phyloP scores from a whole-genome alignment of 2,113 vertebrate species.

The Lepus europaeus region DNA sequence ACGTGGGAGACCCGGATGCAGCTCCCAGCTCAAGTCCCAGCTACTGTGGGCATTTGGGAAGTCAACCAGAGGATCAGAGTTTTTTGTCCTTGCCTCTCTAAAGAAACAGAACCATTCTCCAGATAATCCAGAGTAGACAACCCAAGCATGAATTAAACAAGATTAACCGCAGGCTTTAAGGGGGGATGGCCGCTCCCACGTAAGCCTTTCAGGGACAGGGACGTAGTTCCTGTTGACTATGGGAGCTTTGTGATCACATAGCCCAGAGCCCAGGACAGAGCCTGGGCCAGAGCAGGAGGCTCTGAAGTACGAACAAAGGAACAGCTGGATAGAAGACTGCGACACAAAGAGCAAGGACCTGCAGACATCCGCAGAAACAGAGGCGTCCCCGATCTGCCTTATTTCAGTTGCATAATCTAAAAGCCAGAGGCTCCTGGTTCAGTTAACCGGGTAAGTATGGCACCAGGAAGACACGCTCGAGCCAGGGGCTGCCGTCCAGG shows the following conservation, averaged over 20 bases:
- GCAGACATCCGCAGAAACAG: neutral
- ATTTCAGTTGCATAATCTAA: too few relatives aligned
- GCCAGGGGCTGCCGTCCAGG: neutral
- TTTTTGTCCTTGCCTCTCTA: too few relatives aligned
- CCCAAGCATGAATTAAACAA: neutral
- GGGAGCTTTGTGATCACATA: neutral
- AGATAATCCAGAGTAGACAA: neutral
- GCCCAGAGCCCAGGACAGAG: neutral
- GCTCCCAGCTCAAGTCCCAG: too few relatives aligned
- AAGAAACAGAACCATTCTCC: neutral
- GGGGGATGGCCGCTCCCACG: neutral
- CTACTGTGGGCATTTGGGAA: too few relatives aligned
- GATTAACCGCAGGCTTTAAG: neutral
- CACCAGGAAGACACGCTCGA: neutral
- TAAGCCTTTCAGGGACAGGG: neutral
- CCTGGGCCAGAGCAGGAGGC: neutral
- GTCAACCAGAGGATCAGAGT: too few relatives aligned
- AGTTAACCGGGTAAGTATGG: too few relatives aligned
- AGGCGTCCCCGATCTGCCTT: too few relatives aligned
- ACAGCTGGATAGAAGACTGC: accelerated
- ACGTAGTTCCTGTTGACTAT: too few relatives aligned
- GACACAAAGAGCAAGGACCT: neutral
- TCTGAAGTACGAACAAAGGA: neutral
- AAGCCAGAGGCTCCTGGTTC: neutral
- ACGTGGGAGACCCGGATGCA: too few relatives aligned